A percentile compares a stretch with the other conserved stretches of the same genome.
phyloP scores from a whole-genome alignment of 2,888 invertebrate species.

The Strigamia transsilvanica region DNA sequence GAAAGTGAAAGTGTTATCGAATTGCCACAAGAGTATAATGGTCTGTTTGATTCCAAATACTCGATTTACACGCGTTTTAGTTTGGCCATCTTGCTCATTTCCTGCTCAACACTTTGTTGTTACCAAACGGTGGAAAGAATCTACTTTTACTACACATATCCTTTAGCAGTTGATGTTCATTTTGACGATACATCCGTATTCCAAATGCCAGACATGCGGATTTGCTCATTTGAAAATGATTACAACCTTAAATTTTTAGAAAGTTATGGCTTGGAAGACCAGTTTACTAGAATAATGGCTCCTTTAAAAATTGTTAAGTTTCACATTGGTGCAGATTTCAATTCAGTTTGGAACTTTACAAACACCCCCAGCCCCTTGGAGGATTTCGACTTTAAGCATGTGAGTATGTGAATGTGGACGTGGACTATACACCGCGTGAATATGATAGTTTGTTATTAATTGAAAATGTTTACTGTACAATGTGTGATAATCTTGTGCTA shows the following conservation, averaged over 20 bases:
- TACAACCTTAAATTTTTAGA: background rate
- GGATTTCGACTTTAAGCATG: too few relatives aligned
- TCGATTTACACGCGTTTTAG: background rate
- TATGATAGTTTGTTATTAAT: too few relatives aligned
- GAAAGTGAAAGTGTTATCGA: too few relatives aligned
- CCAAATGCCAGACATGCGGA: background rate
- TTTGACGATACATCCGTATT: background rate
- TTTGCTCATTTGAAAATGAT: background rate
- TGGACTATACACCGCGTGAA: too few relatives aligned
- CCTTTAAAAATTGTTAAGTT: background rate
- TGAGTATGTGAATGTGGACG: too few relatives aligned
- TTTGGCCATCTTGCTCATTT: background rate
- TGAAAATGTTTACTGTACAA: too few relatives aligned
- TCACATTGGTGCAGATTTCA: background rate
- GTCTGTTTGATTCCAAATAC: background rate
- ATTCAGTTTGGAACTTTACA: background rate
- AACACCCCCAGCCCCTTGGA: background rate
- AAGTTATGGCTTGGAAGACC: background rate
- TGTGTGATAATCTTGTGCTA: too few relatives aligned
- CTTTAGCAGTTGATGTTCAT: background rate
- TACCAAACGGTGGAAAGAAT: background rate
- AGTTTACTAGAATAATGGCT: background rate
- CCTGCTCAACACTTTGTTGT: background rate
- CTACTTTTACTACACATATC: background rate
- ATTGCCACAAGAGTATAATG: background rate